Percentiles rank a stretch among this genome's conserved stretches.
These are phyloP conservation scores for Eupsilia transversa DNA, from an alignment of 2,888 invertebrate species.

Conservation along the genomic window DNA sequence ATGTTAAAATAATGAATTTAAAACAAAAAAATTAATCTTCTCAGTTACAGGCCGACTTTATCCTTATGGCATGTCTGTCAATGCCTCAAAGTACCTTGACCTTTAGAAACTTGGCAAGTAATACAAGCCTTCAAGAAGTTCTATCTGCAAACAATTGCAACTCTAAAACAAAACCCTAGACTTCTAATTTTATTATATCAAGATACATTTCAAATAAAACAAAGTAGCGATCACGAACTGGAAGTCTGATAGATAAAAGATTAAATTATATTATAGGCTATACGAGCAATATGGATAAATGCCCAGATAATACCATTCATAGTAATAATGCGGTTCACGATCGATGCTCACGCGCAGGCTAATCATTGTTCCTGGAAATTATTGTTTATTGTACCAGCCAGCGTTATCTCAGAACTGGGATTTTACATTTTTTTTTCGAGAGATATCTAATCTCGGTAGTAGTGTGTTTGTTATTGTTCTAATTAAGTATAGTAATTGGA, in stretches of 20 bases:
- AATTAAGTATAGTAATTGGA: not conserved
- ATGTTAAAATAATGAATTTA: slow-evolving; percentile 15
- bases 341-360: slow-evolving; percentile 60
- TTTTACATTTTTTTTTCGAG: slow-evolving; percentile 30
- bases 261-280: slow-evolving; percentile 29
- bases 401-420: slow-evolving; percentile 50
- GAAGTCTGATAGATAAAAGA: slow-evolving; percentile 25
- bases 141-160: slow-evolving; percentile 2
- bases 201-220: slow-evolving; percentile 22
- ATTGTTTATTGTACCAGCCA: slow-evolving; percentile 49
- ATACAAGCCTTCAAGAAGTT: not conserved
- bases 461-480: not conserved
- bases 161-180: not conserved
- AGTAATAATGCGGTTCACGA: slow-evolving; percentile 58
- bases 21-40: slow-evolving; percentile 31
- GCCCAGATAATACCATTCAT: slow-evolving; percentile 52
- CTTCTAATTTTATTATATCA: slow-evolving; percentile 3
- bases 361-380: slow-evolving; percentile 61
- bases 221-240: slow-evolving; percentile 41
- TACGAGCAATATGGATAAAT: slow-evolving; percentile 39
- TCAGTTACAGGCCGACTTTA: slow-evolving; percentile 8
- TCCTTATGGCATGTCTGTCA: slow-evolving; percentile 16
- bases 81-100: slow-evolving; percentile 13
- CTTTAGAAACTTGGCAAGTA: slow-evolving; percentile 19
- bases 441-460: not conserved